Evolutionary conservation across 2,888 invertebrate species (phyloP).

Genomic region (Caenorhabditis virilis): DNA sequence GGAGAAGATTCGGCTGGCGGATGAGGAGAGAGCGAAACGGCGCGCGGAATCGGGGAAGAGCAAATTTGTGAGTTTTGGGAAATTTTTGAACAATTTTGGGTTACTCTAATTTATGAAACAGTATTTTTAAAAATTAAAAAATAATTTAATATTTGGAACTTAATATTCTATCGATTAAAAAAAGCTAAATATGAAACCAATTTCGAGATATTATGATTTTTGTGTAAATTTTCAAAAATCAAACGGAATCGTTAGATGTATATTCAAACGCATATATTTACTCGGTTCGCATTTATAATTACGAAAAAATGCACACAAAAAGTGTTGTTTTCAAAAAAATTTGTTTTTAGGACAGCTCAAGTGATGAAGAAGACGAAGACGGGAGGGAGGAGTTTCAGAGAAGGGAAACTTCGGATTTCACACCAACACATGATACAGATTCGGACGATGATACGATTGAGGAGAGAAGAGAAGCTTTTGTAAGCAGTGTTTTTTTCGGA

Average conservation of each 20-base stretch:
- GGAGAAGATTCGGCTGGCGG: constrained; percentile 40
- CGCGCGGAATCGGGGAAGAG: constrained; percentile 51
- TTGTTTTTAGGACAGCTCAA: constrained; percentile 52
- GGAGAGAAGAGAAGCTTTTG: constrained; percentile 29
- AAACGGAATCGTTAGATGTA: not conserved
- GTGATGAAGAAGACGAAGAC: constrained; percentile 49
- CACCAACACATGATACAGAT: not conserved
- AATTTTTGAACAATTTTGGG: too few species aligned
- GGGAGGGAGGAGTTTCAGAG: not conserved
- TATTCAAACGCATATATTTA: too few species aligned
- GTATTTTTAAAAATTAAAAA: too few species aligned
- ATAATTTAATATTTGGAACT: too few species aligned
- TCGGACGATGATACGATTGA: constrained; percentile 13
- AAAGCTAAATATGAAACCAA: too few species aligned
- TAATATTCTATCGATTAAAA: too few species aligned
- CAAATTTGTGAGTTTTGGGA: constrained; percentile 55
- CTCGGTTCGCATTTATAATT: too few species aligned
- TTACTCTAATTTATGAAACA: too few species aligned
- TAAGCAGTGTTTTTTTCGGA: constrained; percentile 10
- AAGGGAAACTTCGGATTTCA: not conserved
- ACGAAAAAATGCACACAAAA: too few species aligned
- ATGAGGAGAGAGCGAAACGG: constrained; percentile 41
- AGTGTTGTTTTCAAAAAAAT: too few species aligned
- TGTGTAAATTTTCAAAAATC: constrained; percentile 5
- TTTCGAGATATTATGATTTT: not conserved